Conservation (phyloP, 2,113 vertebrate genomes). For the Silurus glanis region DNA sequence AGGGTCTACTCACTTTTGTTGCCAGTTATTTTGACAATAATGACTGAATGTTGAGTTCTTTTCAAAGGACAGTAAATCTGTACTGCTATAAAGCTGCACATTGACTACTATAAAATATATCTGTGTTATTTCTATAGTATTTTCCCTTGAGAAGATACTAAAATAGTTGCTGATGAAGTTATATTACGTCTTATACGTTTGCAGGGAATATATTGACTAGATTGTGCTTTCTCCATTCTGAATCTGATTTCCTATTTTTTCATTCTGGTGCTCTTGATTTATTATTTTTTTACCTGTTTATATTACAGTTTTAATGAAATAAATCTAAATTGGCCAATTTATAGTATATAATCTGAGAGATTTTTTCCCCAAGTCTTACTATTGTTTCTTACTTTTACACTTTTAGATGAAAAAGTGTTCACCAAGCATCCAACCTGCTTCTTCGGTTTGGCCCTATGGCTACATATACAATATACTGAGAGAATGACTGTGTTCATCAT, state of each 20-base stretch:
- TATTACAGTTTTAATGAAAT: background rate
- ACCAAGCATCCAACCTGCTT: background rate
- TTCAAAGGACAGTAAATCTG: too few species aligned
- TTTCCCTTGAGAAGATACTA: too few species aligned
- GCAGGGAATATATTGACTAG: background rate
- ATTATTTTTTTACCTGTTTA: background rate
- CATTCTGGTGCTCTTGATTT: too few species aligned
- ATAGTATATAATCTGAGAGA: background rate
- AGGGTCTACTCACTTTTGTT: too few species aligned
- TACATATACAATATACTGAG: background rate
- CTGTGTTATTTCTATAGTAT: too few species aligned
- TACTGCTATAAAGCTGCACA: too few species aligned
- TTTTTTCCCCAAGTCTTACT: background rate
- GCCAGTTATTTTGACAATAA: too few species aligned
- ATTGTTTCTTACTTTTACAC: background rate
- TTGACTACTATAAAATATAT: too few species aligned
- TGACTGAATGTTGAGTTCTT: too few species aligned
- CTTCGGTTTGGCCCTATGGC: background rate
- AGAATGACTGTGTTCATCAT: background rate
- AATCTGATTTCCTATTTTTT: background rate
- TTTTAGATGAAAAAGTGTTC: background rate
- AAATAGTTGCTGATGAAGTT: too few species aligned
- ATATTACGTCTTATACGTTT: background rate
- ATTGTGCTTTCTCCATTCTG: background rate
- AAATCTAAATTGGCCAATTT: background rate